Percentiles rank a stretch among this genome's conserved stretches.
phyloP scores from a whole-genome alignment of 2,888 invertebrate genomes.

The Ganaspis brasiliensis region DNA sequence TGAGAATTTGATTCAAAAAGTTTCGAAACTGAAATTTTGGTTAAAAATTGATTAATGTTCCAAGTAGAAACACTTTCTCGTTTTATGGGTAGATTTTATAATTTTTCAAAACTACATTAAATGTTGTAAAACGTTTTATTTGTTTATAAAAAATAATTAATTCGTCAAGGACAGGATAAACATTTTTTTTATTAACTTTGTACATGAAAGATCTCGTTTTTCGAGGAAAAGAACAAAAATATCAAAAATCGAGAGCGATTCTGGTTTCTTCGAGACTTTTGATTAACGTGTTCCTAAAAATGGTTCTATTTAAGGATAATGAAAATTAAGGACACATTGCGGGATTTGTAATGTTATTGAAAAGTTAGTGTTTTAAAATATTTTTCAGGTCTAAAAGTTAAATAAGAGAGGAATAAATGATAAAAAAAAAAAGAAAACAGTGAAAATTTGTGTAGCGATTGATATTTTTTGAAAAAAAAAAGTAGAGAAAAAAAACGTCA shows the following conservation, averaged over 20 bases:
- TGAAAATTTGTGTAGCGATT: not conserved
- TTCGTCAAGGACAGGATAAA: too few species aligned
- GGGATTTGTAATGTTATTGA: slow-evolving; percentile 10
- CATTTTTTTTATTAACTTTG: slow-evolving; percentile 9
- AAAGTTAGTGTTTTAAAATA: not conserved
- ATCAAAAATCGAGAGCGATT: slow-evolving; percentile 18
- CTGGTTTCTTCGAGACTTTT: slow-evolving; percentile 3
- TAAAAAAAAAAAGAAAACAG: not conserved
- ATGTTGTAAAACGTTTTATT: too few species aligned
- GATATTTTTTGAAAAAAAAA: slow-evolving; percentile 25
- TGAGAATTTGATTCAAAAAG: too few species aligned
- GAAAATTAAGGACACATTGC: slow-evolving; percentile 14
- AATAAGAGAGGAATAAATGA: not conserved
- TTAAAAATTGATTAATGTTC: too few species aligned
- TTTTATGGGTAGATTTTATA: too few species aligned
- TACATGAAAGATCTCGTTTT: not conserved
- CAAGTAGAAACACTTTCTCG: too few species aligned
- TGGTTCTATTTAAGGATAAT: slow-evolving; percentile 28
- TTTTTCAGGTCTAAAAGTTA: not conserved
- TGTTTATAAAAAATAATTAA: too few species aligned
- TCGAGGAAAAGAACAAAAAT: slow-evolving; percentile 5
- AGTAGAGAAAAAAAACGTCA: slow-evolving; percentile 28
- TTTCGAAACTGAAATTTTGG: too few species aligned
- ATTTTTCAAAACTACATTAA: too few species aligned
- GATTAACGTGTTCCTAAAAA: not conserved